Conservation (phyloP, 2,888 invertebrate genomes). For the Diaperis boleti region DNA sequence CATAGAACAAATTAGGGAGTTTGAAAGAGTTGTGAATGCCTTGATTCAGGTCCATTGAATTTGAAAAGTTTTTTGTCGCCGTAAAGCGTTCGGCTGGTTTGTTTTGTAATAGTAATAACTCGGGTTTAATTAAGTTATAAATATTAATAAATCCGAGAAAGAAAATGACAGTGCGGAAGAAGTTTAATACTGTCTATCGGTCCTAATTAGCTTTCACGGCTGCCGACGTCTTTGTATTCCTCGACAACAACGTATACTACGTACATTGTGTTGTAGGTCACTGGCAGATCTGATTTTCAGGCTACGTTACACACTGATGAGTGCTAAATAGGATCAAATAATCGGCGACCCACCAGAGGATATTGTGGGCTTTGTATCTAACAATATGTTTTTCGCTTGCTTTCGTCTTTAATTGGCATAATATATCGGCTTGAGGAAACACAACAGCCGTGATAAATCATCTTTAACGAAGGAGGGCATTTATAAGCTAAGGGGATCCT, state of each 20-base stretch:
- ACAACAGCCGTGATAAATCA: slow-evolving; percentile 15
- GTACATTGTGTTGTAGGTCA: slow-evolving; percentile 38
- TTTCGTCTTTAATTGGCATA: slow-evolving; percentile 13
- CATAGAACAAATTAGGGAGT: slow-evolving; percentile 24
- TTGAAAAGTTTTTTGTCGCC: slow-evolving; percentile 19
- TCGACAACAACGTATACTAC: slow-evolving; percentile 25
- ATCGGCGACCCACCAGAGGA: slow-evolving; percentile 17
- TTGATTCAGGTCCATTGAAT: slow-evolving; percentile 31
- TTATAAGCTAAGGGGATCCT: slow-evolving; percentile 23
- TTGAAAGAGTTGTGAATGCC: slow-evolving; percentile 22
- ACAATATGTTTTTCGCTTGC: slow-evolving; percentile 18
- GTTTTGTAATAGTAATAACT: slow-evolving; percentile 33
- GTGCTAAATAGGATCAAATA: slow-evolving; percentile 36
- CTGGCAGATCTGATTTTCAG: slow-evolving; percentile 42
- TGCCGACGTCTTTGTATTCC: slow-evolving; percentile 37
- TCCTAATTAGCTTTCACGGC: slow-evolving; percentile 38
- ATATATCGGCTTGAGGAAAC: not conserved
- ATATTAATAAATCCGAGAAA: slow-evolving; percentile 32
- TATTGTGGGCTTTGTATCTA: slow-evolving; percentile 2
- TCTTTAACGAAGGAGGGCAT: slow-evolving; percentile 21
- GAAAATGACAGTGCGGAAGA: slow-evolving; percentile 29
- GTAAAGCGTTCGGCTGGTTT: slow-evolving; percentile 19
- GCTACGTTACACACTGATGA: slow-evolving; percentile 38
- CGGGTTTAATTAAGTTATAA: slow-evolving; percentile 33
- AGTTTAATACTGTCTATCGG: slow-evolving; percentile 33